Base-by-base conservation (phyloP, 1,140 invertebrate genomes). In the Zaprionus lachaisei region DNA sequence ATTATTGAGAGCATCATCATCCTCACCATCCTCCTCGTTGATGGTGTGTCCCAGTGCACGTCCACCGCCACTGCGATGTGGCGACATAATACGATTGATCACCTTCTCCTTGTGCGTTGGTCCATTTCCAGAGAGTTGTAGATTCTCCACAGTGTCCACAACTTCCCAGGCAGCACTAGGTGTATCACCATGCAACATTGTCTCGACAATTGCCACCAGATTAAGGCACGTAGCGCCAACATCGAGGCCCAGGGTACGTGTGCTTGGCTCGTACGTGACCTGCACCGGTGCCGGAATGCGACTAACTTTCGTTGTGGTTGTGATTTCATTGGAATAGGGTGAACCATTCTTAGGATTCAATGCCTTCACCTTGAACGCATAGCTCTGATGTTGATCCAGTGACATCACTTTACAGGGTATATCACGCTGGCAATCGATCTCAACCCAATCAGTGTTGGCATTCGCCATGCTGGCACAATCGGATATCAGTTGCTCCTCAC, bases 341-440 rank as follows among this genome's bases (percentile, higher is more conserved):
- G 97, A 97, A 57, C 95, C 95, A 11, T 96, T 97, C 91, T 97
- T 97, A 0, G 96, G 96, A 85, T 98, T 98, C 66, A 96, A 94
- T 0, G 97, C 97, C 93, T 97, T 97, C 22, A 98, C 95, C 95
- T 97, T 97, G 91, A 98, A 97, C 0, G 95, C 93, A 84, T 97
- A 98, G 9, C 94, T 95, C 80, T 96, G 96, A 87, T 98, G 96
- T 83, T 98, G 97, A 11, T 97, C 96, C 2, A 98, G 93, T 26
- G 95, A 94, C 0, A 96, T 96, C 0, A 98, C 96, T 87, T 97
- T 97, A 92, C 98, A 99, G 1, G 97, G 97, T 81, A 98, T 97
- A 31, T 95, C 95, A 17, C 95, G 94, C 37, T 96, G 95, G 83
- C 98, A 99, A 79, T 98, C 96, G 49, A 96, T 95, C 85, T 98